Conservation (phyloP, 2,797 vertebrate species). For the Caiman crocodilus region DNA sequence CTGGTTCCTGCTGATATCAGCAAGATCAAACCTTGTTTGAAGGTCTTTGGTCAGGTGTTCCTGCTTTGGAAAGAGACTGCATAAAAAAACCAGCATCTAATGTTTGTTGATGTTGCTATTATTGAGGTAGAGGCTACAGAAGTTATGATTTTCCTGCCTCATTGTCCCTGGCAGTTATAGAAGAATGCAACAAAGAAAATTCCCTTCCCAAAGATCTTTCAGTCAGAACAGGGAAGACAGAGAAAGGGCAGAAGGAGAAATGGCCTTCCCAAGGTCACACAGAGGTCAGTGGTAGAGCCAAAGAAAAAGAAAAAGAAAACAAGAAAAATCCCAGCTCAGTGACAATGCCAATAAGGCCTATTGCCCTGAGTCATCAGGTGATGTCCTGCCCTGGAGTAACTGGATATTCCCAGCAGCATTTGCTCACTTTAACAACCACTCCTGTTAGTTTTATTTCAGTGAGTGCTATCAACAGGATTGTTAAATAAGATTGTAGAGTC, state of each 20-base stretch:
- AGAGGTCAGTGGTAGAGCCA: neutral
- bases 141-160: neutral
- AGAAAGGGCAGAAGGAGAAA: conserved; percentile 1
- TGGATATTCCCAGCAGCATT: neutral
- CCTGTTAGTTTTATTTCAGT: conserved; percentile 13
- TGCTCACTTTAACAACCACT: neutral
- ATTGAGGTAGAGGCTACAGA: too few relatives aligned
- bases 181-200: neutral
- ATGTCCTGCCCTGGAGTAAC: neutral
- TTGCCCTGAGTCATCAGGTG: neutral
- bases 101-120: neutral
- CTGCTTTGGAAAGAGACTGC: neutral
- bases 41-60: neutral
- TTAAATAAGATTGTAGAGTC: conserved; percentile 22
- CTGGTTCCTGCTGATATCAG: neutral
- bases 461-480: conserved; percentile 18
- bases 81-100: neutral
- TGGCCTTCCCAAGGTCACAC: neutral
- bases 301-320: neutral
- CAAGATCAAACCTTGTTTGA: neutral
- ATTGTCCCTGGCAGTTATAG: neutral
- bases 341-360: neutral
- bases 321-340: neutral
- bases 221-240: neutral
- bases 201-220: neutral